These are phyloP conservation scores for Venustoraphidia nigricollis DNA, from an alignment of 2,888 invertebrate species.

Conservation along the genomic window DNA sequence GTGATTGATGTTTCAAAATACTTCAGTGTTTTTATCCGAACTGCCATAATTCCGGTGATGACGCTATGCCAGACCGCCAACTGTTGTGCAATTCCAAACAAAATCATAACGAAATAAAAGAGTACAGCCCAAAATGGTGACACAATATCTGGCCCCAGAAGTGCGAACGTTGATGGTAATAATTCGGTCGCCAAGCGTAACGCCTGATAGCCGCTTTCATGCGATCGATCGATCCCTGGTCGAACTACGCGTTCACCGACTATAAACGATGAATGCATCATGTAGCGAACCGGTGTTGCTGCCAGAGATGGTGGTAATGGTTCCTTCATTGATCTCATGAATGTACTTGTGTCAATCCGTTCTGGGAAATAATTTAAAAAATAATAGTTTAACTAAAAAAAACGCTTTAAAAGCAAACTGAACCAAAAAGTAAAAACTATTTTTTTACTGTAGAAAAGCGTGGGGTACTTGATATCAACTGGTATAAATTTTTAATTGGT, in stretches of 20 bases:
- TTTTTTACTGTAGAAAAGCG: too few relatives aligned
- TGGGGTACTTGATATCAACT: too few relatives aligned
- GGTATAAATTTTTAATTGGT: too few relatives aligned
- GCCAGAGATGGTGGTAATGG: conserved; percentile 43
- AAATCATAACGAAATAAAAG: conserved; percentile 68
- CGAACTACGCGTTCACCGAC: conserved; percentile 51
- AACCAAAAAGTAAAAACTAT: too few relatives aligned
- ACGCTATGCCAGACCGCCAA: conserved; percentile 86
- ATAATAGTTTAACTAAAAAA: too few relatives aligned
- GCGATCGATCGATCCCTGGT: conserved; percentile 36
- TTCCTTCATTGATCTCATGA: conserved; percentile 46
- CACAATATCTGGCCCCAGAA: conserved; percentile 55
- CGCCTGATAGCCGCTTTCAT: conserved; percentile 67
- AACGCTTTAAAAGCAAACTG: too few relatives aligned
- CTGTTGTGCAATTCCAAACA: conserved; percentile 79
- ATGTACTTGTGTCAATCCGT: conserved; percentile 50
- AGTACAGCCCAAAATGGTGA: conserved; percentile 82
- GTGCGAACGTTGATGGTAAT: conserved; percentile 72
- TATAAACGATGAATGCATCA: conserved; percentile 54
- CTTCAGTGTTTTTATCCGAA: conserved; percentile 54
- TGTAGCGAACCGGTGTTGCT: conserved; percentile 46
- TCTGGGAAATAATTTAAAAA: conserved; percentile 34
- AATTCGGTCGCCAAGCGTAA: conserved; percentile 75
- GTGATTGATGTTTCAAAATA: conserved; percentile 73
- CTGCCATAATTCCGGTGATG: conserved; percentile 67